Conservation (phyloP, 2,113 vertebrate species). For the Perognathus longimembris region DNA sequence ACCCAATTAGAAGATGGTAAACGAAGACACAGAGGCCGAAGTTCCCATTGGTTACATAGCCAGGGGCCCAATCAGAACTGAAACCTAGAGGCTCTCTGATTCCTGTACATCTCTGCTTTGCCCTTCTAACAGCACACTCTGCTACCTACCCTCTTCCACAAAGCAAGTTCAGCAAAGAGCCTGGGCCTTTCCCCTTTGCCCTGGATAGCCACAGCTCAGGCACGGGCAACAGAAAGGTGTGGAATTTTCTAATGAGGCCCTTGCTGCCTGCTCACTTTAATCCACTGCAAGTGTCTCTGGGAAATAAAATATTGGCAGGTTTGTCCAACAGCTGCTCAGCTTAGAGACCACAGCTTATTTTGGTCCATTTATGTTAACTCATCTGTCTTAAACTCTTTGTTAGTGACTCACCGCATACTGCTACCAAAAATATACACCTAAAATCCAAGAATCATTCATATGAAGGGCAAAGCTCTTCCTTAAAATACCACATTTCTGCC, state of each 20-base stretch:
- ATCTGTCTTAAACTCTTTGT: slow-evolving; percentile 83
- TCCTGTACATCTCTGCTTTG: not conserved
- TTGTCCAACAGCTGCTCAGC: slow-evolving; percentile 81
- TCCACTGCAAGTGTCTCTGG: slow-evolving; percentile 77
- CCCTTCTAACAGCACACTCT: not conserved
- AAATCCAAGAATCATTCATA: slow-evolving; percentile 81
- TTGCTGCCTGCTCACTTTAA: slow-evolving; percentile 75
- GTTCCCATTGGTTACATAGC: not conserved
- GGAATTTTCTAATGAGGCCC: slow-evolving; percentile 77
- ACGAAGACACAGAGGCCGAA: not conserved
- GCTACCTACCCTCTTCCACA: slow-evolving; percentile 20
- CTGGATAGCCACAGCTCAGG: slow-evolving; percentile 69
- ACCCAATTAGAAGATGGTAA: slow-evolving; percentile 49
- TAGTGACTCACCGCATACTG: slow-evolving; percentile 80
- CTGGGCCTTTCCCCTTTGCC: slow-evolving; percentile 48
- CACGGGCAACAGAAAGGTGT: slow-evolving; percentile 56
- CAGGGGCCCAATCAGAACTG: not conserved
- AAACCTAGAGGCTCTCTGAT: not conserved
- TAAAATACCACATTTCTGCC: slow-evolving; percentile 78
- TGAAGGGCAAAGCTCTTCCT: slow-evolving; percentile 77
- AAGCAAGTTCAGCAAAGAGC: slow-evolving; percentile 25
- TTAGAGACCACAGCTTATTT: slow-evolving; percentile 82
- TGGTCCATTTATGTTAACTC: slow-evolving; percentile 80
- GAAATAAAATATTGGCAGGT: slow-evolving; percentile 84
- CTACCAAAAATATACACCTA: slow-evolving; percentile 79